Evolutionary conservation across 2,113 vertebrate genomes (phyloP).

Genomic region (Malurus alboscapulatus): DNA sequence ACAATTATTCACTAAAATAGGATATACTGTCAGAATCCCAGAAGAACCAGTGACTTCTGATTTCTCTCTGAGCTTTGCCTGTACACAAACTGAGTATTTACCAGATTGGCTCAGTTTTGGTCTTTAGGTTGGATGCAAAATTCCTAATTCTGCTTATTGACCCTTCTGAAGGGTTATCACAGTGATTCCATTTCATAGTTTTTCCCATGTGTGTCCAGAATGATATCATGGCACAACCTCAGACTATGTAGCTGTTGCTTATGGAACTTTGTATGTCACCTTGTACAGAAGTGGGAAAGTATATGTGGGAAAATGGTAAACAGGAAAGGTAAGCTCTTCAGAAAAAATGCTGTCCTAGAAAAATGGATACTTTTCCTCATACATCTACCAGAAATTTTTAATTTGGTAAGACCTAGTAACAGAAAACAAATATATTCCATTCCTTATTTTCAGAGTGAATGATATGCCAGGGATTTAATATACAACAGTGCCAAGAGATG

Average conservation of each 20-base stretch:
- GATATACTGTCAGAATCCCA: not conserved
- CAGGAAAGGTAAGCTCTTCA: not conserved
- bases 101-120: not conserved
- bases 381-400: not conserved
- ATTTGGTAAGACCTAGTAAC: not conserved
- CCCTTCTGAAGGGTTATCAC: not conserved
- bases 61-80: not conserved
- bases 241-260: not conserved
- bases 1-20: not conserved
- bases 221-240: not conserved
- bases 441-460: not conserved
- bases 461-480: not conserved
- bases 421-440: not conserved
- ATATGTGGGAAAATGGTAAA: not conserved
- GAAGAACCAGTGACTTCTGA: not conserved
- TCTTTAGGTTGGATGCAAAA: not conserved
- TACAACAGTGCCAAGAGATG: not conserved
- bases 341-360: not conserved
- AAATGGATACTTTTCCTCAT: not conserved
- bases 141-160: not conserved
- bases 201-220: not conserved
- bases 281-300: not conserved
- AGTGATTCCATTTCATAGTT: fast-evolving
- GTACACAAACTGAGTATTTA: not conserved
- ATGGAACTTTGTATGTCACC: not conserved